phyloP scores from a whole-genome alignment of 2,797 vertebrate genomes.

The Hybognathus amarus region DNA sequence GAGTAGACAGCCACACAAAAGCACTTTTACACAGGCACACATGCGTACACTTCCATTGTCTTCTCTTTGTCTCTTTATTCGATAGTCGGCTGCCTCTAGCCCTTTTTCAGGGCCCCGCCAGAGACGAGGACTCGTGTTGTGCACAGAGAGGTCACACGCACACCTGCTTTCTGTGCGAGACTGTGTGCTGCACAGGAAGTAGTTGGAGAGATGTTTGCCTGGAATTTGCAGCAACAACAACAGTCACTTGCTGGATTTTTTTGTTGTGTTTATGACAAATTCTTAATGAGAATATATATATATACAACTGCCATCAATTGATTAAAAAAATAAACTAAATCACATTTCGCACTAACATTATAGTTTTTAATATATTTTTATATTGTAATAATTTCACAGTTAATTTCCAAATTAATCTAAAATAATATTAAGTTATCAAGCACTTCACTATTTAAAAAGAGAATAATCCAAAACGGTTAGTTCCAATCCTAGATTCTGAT shows the following conservation, averaged over 20 bases:
- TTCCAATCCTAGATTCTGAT: too few species aligned
- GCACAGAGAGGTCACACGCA: slow-evolving; percentile 38
- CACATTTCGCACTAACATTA: too few species aligned
- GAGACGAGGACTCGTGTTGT: slow-evolving; percentile 20
- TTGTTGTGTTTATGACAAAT: too few species aligned
- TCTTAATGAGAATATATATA: too few species aligned
- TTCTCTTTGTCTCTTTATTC: slow-evolving; percentile 1
- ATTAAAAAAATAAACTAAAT: too few species aligned
- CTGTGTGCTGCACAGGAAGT: slow-evolving; percentile 30
- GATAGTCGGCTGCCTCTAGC: background rate
- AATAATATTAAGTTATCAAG: too few species aligned
- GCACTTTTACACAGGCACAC: background rate
- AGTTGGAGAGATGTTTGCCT: slow-evolving; percentile 19
- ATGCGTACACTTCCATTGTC: background rate
- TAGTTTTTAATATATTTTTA: too few species aligned
- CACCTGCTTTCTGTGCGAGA: slow-evolving; percentile 47
- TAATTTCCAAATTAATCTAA: too few species aligned
- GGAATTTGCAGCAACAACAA: slow-evolving; percentile 43
- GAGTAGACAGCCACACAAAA: background rate
- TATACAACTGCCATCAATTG: too few species aligned
- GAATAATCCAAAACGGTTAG: too few species aligned
- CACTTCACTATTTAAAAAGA: too few species aligned
- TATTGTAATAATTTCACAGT: too few species aligned
- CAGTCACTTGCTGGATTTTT: slow-evolving; percentile 26
- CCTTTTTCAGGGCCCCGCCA: slow-evolving; percentile 25